Evolutionary conservation across 2,888 invertebrate species (phyloP), one percentile per base, ranked within the genome.

Genomic region (Shargacucullia verbasci): DNA sequence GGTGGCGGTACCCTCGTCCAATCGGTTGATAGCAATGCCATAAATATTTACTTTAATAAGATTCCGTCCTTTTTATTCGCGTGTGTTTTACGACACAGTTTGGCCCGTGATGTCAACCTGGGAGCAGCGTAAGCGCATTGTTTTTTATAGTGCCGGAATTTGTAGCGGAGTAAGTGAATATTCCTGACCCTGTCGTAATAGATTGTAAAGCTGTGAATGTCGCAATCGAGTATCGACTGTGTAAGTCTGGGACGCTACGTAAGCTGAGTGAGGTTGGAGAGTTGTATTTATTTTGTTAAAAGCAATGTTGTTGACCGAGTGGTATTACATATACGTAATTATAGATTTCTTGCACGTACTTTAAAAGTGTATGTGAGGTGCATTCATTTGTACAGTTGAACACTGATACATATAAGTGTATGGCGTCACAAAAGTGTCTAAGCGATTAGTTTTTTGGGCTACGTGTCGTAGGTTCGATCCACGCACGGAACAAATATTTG

Each of bases 11-110:
- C 90, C 90, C 92, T 92, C 87, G 89, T 91, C 91, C 92, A 90
- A 92, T 91, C 90, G 91, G 87, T 90, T 91, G 91, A 92, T 91
- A 88, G 91, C 89, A 88, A 87, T 89, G 90, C 91, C 90, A 93
- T 93, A 92, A 93, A 94, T 94, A 93, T 93, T 93, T 93, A 92
- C 92, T 93, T 94, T 92, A 92, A 92, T 94, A 93, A 92, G 89
- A 92, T 92, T 91, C 90, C 87, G 89, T 89, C 90, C 90, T 86
- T 92, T 91, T 89, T 90, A 90, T 91, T 90, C 86, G 86, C 84
- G 81, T 83, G 86, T 90, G 89, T 91, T 92, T 91, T 92, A 91
- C 89, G 90, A 90, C 86, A 87, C 85, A 83, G 86, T 90, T 90
- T 88, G 87, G 81, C 85, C 85, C 81, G 80, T 84, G 85, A 88